Evolutionary conservation across 2,113 vertebrate species (phyloP).

Genomic region (Urocitellus parryii): DNA sequence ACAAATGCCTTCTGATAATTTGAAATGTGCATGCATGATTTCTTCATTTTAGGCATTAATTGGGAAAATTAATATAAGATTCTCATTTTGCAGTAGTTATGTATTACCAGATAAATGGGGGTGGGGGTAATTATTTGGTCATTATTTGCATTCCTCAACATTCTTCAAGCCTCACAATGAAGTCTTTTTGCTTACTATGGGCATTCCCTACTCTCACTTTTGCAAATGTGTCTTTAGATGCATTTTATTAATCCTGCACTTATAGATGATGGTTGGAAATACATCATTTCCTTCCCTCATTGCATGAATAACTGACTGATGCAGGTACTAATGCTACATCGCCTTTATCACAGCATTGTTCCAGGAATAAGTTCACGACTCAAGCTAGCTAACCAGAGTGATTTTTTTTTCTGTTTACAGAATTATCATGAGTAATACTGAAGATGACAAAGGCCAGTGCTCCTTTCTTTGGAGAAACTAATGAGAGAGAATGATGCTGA

Average conservation of each 20-base stretch:
- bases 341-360: accelerated
- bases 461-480: background rate
- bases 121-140: background rate
- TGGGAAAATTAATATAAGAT: background rate
- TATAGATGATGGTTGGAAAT: background rate
- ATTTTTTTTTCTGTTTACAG: background rate
- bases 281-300: background rate
- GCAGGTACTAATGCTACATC: too few relatives aligned
- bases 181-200: background rate
- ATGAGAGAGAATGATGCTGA: background rate
- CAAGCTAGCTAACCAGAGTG: background rate
- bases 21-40: background rate
- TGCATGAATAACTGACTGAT: background rate
- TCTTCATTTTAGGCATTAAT: background rate
- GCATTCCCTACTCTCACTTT: background rate
- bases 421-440: background rate
- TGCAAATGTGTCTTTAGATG: background rate
- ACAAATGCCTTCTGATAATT: background rate
- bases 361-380: background rate
- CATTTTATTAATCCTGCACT: background rate
- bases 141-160: background rate
- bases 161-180: background rate
- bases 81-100: background rate
- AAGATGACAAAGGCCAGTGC: background rate
- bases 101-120: background rate